Base-by-base conservation (phyloP, 2,797 vertebrate genomes). In the Anguilla obscura region DNA sequence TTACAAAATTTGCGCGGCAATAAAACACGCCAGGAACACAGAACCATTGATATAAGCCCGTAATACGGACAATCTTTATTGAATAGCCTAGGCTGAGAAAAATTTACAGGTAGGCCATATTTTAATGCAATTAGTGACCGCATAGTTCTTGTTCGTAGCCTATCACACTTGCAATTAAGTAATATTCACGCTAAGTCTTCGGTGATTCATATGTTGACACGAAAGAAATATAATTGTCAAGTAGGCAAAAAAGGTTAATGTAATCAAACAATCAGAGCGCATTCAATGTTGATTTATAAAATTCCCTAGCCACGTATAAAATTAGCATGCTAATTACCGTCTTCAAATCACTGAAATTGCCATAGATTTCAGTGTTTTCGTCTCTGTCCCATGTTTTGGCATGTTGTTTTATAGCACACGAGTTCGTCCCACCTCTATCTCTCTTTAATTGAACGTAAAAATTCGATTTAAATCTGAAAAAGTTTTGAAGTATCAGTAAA, bases 381-480 rank as follows among this genome's bases (percentile, higher is more conserved):
- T 80, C 71, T 82, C 36, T 16, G 58, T 14, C 54, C 45, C 85
- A 30, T 74, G 74, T 80, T 82, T 88, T 86, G 80, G 40, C 27
- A 82, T 86, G 88, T 86, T 85, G 85, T 40, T 83, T 66, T 69
- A 66, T 52, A 58, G 33, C 52, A 58, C 84, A 80, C n/a, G 30
- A 60, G 54, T 76, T 58, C 50, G 21, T 50, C 36, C 36, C 33
- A 79, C 54, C 58, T 83, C 33, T 71, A 36, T 87, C 86, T 74
- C 71, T 88, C 50, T 86, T 83, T 86, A 88, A 83, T 82, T 88
- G 74, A 83, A 85, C 50, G 58, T 50, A 83, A 36, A 88, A 88
- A 86, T 88, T 74, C 74, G 88, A 83, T 79, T 86, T 86, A 86
- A 84, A 88, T 88, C 83, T 58, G 27, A 88, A 66, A 66, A 86